Evolutionary conservation across 2,797 vertebrate genomes (phyloP).

Genomic region (Sparus aurata): DNA sequence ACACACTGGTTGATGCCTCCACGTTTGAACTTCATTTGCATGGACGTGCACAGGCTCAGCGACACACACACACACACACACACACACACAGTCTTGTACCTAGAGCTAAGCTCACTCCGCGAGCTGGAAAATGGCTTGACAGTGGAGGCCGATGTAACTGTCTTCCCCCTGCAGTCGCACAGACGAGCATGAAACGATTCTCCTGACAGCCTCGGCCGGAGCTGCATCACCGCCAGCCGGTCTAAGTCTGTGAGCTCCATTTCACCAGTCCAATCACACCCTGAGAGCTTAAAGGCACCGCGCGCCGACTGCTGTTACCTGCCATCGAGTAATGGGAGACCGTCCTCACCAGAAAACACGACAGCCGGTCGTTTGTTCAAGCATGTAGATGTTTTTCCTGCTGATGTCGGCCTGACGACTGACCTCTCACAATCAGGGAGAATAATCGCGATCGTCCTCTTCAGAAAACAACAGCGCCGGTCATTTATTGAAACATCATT

Average conservation of each 20-base stretch:
- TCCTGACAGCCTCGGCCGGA: conserved; percentile 55
- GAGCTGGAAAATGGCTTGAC: conserved; percentile 51
- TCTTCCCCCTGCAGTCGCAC: conserved; percentile 44
- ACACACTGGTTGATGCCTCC: not conserved
- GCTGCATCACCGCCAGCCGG: conserved; percentile 42
- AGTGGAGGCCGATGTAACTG: conserved; percentile 47
- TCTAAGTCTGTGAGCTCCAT: conserved; percentile 49
- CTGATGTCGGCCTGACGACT: not conserved
- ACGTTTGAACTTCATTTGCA: not conserved
- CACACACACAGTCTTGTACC: conserved; percentile 23
- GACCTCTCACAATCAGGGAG: not conserved
- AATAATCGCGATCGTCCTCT: not conserved
- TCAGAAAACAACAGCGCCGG: not conserved
- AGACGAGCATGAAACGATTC: conserved; percentile 63
- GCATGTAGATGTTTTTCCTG: conserved; percentile 16
- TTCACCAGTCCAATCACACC: conserved; percentile 51
- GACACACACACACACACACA: conserved; percentile 9
- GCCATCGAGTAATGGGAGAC: conserved; percentile 6
- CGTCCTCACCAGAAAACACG: not conserved
- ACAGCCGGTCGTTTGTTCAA: conserved; percentile 13
- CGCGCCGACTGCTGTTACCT: conserved; percentile 6
- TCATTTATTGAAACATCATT: not conserved
- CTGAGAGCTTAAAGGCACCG: conserved; percentile 33
- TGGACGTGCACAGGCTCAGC: not conserved
- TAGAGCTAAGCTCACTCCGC: conserved; percentile 55